phyloP scores from a whole-genome alignment of 2,113 vertebrate genomes.

The Caloenas nicobarica region DNA sequence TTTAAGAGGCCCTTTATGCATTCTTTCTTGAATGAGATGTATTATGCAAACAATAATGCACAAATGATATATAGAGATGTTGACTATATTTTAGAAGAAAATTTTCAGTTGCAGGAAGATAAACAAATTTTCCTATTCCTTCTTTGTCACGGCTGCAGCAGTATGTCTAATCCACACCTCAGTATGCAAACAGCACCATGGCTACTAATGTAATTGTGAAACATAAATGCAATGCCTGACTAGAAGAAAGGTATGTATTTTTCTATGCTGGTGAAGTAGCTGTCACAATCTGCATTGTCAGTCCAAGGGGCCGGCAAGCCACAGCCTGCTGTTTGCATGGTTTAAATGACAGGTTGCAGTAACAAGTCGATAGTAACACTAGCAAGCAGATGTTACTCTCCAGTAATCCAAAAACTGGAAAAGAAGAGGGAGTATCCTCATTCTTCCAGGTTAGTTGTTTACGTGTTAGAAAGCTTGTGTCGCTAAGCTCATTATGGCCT shows the following conservation, averaged over 20 bases:
- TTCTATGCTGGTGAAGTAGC: neutral
- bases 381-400: neutral
- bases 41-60: neutral
- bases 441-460: rapidly evolving
- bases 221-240: no score
- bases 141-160: neutral
- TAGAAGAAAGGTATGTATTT: neutral
- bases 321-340: neutral
- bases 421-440: neutral
- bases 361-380: rapidly evolving
- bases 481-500: no score
- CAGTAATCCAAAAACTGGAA: neutral
- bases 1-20: neutral
- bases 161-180: neutral
- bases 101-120: neutral
- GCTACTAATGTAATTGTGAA: neutral
- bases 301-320: rapidly evolving
- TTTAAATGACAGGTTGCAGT: rapidly evolving
- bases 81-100: neutral
- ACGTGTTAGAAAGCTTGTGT: neutral
- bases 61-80: neutral
- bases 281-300: rapidly evolving
- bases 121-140: neutral
- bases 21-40: no score
- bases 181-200: neutral